Conservation (phyloP, 2,888 invertebrate genomes). For the Torymus texanus region DNA sequence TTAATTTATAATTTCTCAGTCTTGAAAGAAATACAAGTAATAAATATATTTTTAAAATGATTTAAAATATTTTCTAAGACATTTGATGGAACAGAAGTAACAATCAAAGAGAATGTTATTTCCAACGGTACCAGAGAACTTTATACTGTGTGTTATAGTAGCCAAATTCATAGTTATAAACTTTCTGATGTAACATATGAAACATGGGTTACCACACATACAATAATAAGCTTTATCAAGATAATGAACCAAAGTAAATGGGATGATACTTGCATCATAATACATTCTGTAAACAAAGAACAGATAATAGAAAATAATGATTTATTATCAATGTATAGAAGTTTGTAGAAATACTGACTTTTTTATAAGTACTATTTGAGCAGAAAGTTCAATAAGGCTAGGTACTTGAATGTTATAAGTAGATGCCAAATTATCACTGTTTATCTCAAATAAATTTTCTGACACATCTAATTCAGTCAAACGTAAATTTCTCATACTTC, state of each 20-base stretch:
- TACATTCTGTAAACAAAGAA: constrained; percentile 71
- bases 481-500: constrained; percentile 77
- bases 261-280: constrained; percentile 79
- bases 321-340: constrained; percentile 32
- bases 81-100: constrained; percentile 79
- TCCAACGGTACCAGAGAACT: constrained; percentile 64
- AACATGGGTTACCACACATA: constrained; percentile 78
- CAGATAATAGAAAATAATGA: constrained; percentile 18
- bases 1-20: constrained; percentile 16
- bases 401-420: constrained; percentile 73
- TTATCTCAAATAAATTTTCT: constrained; percentile 76
- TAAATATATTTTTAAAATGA: constrained; percentile 7
- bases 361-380: constrained; percentile 77
- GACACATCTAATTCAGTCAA: constrained; percentile 79
- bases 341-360: constrained; percentile 61
- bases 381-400: constrained; percentile 78
- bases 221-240: constrained; percentile 81
- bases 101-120: constrained; percentile 78
- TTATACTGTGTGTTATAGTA: constrained; percentile 61
- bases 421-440: background rate
- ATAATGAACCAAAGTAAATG: constrained; percentile 78
- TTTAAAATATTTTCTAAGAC: constrained; percentile 66
- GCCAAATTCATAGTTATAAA: constrained; percentile 59
- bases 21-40: constrained; percentile 18
- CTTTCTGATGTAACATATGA: constrained; percentile 61